Evolutionary conservation across 2,888 invertebrate genomes (phyloP).

Genomic region (Stenolophus ochropezus): DNA sequence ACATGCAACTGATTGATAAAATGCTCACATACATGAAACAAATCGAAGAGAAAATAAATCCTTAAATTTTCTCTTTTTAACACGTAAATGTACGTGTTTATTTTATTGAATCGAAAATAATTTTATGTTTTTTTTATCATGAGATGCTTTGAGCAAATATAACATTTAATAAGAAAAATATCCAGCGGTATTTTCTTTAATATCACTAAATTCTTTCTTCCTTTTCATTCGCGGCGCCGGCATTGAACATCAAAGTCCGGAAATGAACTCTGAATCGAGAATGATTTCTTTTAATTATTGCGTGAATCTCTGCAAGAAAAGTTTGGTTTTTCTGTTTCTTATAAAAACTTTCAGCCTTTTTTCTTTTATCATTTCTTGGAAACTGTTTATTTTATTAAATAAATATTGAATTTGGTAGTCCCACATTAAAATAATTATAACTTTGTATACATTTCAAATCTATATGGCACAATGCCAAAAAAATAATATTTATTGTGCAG

Average conservation of each 20-base stretch:
- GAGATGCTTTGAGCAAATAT: not conserved
- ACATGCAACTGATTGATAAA: not conserved
- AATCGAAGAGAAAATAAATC: too few relatives aligned
- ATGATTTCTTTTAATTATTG: slow-evolving; percentile 22
- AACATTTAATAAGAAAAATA: not conserved
- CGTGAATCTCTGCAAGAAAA: slow-evolving; percentile 4
- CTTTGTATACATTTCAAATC: not conserved
- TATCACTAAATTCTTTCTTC: not conserved
- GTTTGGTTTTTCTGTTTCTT: slow-evolving; percentile 4
- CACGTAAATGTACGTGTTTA: too few relatives aligned
- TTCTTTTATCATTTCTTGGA: not conserved
- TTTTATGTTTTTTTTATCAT: not conserved
- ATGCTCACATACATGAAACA: too few relatives aligned
- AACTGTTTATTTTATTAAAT: slow-evolving; percentile 8
- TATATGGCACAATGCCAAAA: not conserved
- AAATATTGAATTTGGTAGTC: not conserved
- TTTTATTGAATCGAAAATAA: too few relatives aligned
- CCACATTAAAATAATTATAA: not conserved
- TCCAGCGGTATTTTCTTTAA: not conserved
- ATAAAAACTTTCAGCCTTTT: not conserved
- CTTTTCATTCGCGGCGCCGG: not conserved
- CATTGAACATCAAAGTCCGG: slow-evolving; percentile 3
- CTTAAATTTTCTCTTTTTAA: too few relatives aligned
- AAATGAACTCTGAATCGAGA: slow-evolving; percentile 20
- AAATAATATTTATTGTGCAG: not conserved